Evolutionary conservation across 2,797 vertebrate species (phyloP), one percentile per base, ranked within the genome.

Genomic region (Halcyon badia): DNA sequence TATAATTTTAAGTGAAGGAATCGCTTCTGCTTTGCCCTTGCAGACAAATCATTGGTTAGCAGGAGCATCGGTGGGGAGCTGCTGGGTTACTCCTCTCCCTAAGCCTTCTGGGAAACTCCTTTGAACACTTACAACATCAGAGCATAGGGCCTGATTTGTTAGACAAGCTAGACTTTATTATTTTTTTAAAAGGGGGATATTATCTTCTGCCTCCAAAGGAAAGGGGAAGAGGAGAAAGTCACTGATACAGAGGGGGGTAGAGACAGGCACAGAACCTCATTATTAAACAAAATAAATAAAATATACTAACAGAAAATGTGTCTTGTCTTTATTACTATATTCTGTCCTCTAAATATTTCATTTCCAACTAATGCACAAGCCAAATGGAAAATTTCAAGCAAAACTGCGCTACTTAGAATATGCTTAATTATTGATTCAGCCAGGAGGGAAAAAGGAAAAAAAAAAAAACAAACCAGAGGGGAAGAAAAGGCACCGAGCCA

Each of bases 301-400:
- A 98, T 97, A 97, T 97, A 97, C 94, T 95, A 97, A 97, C 94
- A 94, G 97, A 98, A 96, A 61, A 97, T 92, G 97, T 96, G 97
- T 97, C 97, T 98, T 97, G 97, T 96, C 97, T 98, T 98, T 97
- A 97, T 98, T 97, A 96, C 98, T 97, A 83, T 98, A 97, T 98
- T 98, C 98, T 98, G 98, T 98, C 97, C 97, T 97, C 98, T 98
- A 97, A 98, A 98, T 98, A 98, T 98, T 98, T 98, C 97, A 98
- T 98, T 97, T 92, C 97, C 97, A 95, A 96, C 97, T 97, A 98
- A 98, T 97, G 97, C 96, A 96, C 95, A 96, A 97, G 97, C 98
- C 98, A 98, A 98, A 98, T 97, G 98, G 97, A 98, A 97, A 98
- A 97, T 94, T 96, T 97, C 88, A 88, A 98, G 98, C 98, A 98